Conservation (phyloP, 2,797 vertebrate species). For the Microctenopoma lineatum region DNA sequence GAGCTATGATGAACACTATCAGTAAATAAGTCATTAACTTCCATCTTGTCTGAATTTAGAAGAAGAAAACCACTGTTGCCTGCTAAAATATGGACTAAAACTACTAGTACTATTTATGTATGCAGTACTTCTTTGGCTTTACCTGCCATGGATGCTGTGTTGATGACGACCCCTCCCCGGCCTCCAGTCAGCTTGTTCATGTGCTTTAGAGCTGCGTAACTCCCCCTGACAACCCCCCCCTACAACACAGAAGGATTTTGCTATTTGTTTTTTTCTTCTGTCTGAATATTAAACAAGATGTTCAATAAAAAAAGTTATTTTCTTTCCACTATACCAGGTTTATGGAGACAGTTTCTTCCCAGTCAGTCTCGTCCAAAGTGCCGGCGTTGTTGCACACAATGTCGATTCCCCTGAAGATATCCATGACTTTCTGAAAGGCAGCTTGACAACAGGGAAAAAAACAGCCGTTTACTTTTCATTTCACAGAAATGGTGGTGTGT, state of each 20-base stretch:
- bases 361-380: slow-evolving; percentile 71
- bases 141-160: slow-evolving; percentile 81
- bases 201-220: slow-evolving; percentile 77
- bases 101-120: too few relatives aligned
- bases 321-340: slow-evolving; percentile 72
- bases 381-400: slow-evolving; percentile 86
- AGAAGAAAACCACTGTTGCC: too few relatives aligned
- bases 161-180: slow-evolving; percentile 79
- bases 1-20: too few relatives aligned
- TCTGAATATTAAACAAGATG: too few relatives aligned
- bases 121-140: neutral
- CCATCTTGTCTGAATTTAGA: too few relatives aligned
- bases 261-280: too few relatives aligned
- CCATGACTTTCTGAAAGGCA: slow-evolving; percentile 69
- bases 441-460: slow-evolving; percentile 55
- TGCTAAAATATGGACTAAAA: too few relatives aligned
- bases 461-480: too few relatives aligned
- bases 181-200: slow-evolving; percentile 81
- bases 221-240: slow-evolving; percentile 71
- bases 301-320: neutral
- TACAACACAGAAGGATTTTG: slow-evolving; percentile 20
- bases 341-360: slow-evolving; percentile 78
- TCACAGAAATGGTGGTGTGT: too few relatives aligned
- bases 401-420: slow-evolving; percentile 75
- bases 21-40: too few relatives aligned